Evolutionary conservation across 2,113 vertebrate species (phyloP).

Genomic region (Ictalurus furcatus): DNA sequence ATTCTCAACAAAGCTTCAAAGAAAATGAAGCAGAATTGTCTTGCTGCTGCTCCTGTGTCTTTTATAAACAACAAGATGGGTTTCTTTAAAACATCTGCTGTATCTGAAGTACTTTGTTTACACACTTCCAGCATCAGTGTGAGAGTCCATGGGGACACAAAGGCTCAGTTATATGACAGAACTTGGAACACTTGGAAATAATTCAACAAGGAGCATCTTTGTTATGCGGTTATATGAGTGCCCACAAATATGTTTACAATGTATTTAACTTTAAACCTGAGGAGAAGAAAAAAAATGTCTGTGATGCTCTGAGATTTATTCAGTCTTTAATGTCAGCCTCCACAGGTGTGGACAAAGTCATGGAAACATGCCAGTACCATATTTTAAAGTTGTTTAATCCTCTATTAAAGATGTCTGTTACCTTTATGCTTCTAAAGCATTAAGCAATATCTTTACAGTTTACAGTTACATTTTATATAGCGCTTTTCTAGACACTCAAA

Average conservation of each 20-base stretch:
- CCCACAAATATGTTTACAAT: conserved; percentile 19
- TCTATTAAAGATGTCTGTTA: not conserved
- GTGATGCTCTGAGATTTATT: not conserved
- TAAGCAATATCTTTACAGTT: not conserved
- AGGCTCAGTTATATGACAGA: conserved; percentile 21
- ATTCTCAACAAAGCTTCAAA: not conserved
- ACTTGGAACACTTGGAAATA: not conserved
- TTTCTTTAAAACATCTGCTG: conserved; percentile 24
- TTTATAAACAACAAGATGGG: not conserved
- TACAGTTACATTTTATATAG: no score
- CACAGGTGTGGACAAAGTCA: not conserved
- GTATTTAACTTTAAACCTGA: conserved; percentile 3
- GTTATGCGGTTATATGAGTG: not conserved
- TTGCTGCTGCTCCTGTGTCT: not conserved
- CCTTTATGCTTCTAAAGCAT: not conserved
- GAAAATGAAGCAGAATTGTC: not conserved
- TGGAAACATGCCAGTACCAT: not conserved
- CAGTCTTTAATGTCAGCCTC: not conserved
- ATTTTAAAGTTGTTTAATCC: not conserved
- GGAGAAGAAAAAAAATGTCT: not conserved
- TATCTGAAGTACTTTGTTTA: conserved; percentile 35
- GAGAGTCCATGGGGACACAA: conserved; percentile 10
- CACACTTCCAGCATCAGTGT: conserved; percentile 21
- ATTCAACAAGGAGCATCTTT: not conserved
- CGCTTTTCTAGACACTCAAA: no score